Base-by-base conservation (phyloP, 2,888 invertebrate species). In the Caenorhabditis sp. region DNA sequence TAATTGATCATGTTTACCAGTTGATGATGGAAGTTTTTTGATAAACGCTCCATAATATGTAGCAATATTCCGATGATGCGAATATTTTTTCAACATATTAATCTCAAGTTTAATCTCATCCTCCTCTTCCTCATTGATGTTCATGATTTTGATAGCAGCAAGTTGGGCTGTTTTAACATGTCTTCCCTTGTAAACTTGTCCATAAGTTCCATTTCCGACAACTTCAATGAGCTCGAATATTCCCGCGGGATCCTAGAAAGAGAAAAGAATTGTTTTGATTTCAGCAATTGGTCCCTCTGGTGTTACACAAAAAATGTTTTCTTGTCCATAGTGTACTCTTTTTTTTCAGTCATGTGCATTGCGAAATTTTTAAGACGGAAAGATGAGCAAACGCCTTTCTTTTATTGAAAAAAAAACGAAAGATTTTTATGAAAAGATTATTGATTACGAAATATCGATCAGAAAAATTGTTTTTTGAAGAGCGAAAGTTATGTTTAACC, bases 121-220 rank as follows among this genome's bases (percentile, higher is more conserved):
- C 89, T 99, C 99, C 90, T 99, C 99, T 89, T 99, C 99, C 92
- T 97, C 97, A 84, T 97, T 99, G 87, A 99, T 97, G 90, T 97
- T 97, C 99, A 99, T 99, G 89, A 99, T 97, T 92, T 99, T 99
- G 90, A 99, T 99, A 89, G 99, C 99, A 83, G 97, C 99, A 91
- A 99, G 91, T 90, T 99, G 97, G 82, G 97, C 97, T 84, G 99
- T 99, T 91, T 97, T 97, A 83, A 97, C 97, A 90, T 99, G 99
- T 72, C 97, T 93, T 81, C 99, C 99, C 93, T 99, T 99, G 90
- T 97, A 99, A 70, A 99, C 99, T 91, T 99, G 97, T 84, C 99
- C 99, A 90, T 99, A 99, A 65, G 99, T 99, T 88, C 99, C 99
- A 94, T 97, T 99, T 89, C 99, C 99, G 83, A 99, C 99, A 77